phyloP scores from a whole-genome alignment of 2,888 invertebrate species.

The Nebria salina region DNA sequence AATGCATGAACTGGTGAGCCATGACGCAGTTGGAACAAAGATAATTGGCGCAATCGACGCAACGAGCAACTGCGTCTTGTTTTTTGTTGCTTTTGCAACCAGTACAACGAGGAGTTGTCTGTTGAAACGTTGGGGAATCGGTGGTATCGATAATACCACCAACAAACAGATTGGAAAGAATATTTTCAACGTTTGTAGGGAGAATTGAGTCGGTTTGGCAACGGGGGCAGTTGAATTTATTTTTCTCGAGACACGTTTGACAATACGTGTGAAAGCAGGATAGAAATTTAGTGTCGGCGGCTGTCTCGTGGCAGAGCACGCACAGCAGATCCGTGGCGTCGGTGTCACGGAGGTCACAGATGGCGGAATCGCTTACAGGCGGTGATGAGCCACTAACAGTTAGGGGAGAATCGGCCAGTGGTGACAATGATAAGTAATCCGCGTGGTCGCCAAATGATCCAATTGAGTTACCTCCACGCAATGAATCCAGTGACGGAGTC shows the following conservation, averaged over 20 bases:
- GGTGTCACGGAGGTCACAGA: constrained; percentile 75
- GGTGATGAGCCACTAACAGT: constrained; percentile 89
- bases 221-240: constrained; percentile 80
- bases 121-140: constrained; percentile 15
- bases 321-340: constrained; percentile 63
- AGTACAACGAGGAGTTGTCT: constrained; percentile 79
- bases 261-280: constrained; percentile 88
- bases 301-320: constrained; percentile 79
- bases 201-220: constrained; percentile 64
- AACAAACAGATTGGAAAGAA: constrained; percentile 58
- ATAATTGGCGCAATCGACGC: constrained; percentile 95
- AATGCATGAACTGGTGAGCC: constrained; percentile 99
- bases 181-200: constrained; percentile 60
- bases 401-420: constrained; percentile 75
- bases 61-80: constrained; percentile 93
- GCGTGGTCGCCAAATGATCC: constrained; percentile 85
- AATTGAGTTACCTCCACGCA: constrained; percentile 90
- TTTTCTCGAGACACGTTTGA: constrained; percentile 81
- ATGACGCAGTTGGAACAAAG: constrained; percentile 97
- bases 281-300: constrained; percentile 77
- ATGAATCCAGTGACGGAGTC: constrained; percentile 92
- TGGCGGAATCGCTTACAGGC: constrained; percentile 85
- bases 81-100: constrained; percentile 96
- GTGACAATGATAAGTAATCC: constrained; percentile 74
- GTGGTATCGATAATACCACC: constrained; percentile 54